These are phyloP conservation scores for Terebella lapidaria DNA, from an alignment of 2,888 invertebrate species.

Conservation along the genomic window DNA sequence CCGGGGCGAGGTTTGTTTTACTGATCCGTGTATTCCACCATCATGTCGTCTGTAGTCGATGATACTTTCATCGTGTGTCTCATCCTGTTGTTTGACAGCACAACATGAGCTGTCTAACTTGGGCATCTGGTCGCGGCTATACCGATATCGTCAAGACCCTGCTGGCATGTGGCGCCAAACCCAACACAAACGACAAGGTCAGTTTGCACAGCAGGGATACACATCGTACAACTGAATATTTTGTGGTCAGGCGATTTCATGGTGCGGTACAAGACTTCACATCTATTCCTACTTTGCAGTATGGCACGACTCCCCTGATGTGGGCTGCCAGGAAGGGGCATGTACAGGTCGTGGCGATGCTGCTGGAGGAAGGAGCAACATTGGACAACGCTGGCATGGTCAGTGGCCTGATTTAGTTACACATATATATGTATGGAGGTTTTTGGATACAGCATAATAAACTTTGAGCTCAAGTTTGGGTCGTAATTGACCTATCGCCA, in stretches of 20 bases:
- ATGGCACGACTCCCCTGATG: conserved; percentile 87
- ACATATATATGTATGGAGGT: too few species aligned
- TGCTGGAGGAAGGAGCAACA: conserved; percentile 61
- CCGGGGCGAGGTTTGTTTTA: conserved; percentile 73
- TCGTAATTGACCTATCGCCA: too few species aligned
- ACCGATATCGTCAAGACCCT: conserved; percentile 76
- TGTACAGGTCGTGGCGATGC: conserved; percentile 40
- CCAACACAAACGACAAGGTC: conserved; percentile 51
- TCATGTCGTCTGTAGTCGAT: neutral
- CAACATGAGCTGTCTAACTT: conserved; percentile 90
- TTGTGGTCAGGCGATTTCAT: too few species aligned
- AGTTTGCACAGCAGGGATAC: too few species aligned
- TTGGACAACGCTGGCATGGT: conserved; percentile 89
- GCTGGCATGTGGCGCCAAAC: conserved; percentile 67
- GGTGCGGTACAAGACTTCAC: too few species aligned
- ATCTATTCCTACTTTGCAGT: too few species aligned
- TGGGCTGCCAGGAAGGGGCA: conserved; percentile 52
- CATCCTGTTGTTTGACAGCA: conserved; percentile 60
- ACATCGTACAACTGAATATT: too few species aligned
- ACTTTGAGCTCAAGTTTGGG: too few species aligned
- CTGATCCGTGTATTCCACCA: neutral
- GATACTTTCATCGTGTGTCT: neutral
- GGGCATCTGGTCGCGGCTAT: conserved; percentile 91
- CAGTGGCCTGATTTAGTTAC: too few species aligned
- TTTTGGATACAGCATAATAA: too few species aligned